Conservation (phyloP, 2,113 vertebrate species). For the Jacana jacana region DNA sequence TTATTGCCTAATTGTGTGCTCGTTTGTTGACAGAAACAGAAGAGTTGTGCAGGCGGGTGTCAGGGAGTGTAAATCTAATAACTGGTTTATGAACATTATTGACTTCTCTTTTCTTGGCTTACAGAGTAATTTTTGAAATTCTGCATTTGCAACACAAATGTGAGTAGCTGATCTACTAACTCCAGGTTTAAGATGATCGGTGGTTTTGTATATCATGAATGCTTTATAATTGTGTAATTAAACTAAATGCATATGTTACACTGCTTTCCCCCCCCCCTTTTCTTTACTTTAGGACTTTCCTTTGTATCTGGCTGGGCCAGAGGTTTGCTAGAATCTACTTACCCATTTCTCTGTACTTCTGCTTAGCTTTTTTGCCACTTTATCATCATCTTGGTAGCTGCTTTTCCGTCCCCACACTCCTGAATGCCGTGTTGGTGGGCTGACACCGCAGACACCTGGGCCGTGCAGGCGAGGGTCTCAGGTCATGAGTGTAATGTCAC, state of each 20-base stretch:
- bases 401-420: not conserved
- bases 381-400: not conserved
- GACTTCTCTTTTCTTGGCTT: not conserved
- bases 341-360: not conserved
- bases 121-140: not conserved
- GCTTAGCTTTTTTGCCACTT: not conserved
- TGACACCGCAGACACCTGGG: not conserved
- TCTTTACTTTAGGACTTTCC: not conserved
- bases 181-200: not conserved
- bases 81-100: not conserved
- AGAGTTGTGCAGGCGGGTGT: not conserved
- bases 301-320: not conserved
- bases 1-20: not conserved
- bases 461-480: not conserved
- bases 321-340: not conserved
- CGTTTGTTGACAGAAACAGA: constrained; percentile 2
- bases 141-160: not conserved
- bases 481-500: not conserved
- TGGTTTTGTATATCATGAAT: not conserved
- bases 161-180: not conserved
- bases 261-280: too few relatives aligned
- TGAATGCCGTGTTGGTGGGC: not conserved
- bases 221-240: constrained; percentile 5
- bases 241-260: not conserved
- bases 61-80: not conserved